Percentiles rank a stretch among this genome's conserved stretches.
Evolutionary conservation across 2,888 invertebrate genomes (phyloP).

Genomic region (Hydriomena furcata): DNA sequence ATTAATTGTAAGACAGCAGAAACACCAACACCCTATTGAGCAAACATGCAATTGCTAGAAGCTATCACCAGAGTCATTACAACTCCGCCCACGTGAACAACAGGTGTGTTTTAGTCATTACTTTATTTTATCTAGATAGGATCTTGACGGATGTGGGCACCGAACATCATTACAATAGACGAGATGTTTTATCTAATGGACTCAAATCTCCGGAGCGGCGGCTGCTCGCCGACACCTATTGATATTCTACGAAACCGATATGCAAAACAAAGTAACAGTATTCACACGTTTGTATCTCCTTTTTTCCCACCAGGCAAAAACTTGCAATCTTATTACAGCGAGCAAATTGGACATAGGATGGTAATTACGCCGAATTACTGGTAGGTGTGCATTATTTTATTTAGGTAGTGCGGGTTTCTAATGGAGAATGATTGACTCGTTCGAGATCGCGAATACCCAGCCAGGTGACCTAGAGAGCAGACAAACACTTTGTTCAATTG

Average conservation of each 20-base stretch:
- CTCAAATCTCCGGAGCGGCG: constrained; percentile 46
- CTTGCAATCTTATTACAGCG: constrained; percentile 65
- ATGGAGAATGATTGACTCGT: constrained; percentile 31
- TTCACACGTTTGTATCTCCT: constrained; percentile 66
- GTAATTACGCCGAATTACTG: constrained; percentile 61
- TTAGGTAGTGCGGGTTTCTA: constrained; percentile 47
- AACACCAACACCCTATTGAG: constrained; percentile 48
- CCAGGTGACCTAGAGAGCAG: constrained; percentile 37
- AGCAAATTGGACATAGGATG: constrained; percentile 69
- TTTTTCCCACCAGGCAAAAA: constrained; percentile 65
- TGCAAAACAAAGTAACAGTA: constrained; percentile 77
- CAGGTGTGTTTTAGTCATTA: constrained; percentile 75
- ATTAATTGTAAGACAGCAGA: constrained; percentile 20
- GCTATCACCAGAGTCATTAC: constrained; percentile 64
- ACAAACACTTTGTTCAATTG: constrained; percentile 36
- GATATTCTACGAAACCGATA: constrained; percentile 68
- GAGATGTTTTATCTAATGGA: constrained; percentile 74
- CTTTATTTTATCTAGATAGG: constrained; percentile 71
- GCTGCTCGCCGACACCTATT: constrained; percentile 53
- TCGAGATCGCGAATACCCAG: constrained; percentile 25
- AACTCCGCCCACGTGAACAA: constrained; percentile 57
- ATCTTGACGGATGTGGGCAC: constrained; percentile 76
- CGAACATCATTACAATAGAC: constrained; percentile 71
- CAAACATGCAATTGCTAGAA: constrained; percentile 58
- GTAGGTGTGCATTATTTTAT: constrained; percentile 68